Evolutionary conservation across 2,888 invertebrate species (phyloP), one percentile per base, ranked within the genome.

Genomic region (Lampropteryx suffumata): DNA sequence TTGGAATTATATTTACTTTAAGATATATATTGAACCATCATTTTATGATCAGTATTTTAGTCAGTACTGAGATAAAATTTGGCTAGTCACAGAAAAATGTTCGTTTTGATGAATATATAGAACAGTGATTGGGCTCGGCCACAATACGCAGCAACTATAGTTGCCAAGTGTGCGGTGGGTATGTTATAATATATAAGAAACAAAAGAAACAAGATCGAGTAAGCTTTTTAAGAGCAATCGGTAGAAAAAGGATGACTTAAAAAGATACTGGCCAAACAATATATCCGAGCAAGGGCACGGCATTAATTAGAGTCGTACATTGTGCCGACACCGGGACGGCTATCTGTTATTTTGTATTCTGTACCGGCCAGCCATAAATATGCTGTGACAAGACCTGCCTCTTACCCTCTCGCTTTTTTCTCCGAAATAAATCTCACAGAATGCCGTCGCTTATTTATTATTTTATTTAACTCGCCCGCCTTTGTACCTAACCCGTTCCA

Each of bases 341-440:
- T 53, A 40, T 48, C 34, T 21, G 10, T 36, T 48, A 53, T 48
- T 53, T 48, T 53, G 44, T 30, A 79, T 76, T n/a, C n/a, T n/a
- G n/a, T 77, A 75, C 73, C 78, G 78, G 70, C 66, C 66, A 72
- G 77, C 83, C 72, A 85, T 87, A 87, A 88, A 86, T 80, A 79
- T 71, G 75, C 80, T 71, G 73, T 72, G 82, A 88, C 86, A 84
- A 74, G 82, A 73, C 81, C 81, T 72, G 74, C 79, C 84, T 85
- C 79, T 85, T 82, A 79, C 78, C 71, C 71, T 73, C 50, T 45
- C 53, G 53, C 44, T 53, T 51, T 53, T 86, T 89, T 83, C 85
- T 79, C 78, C 75, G 79, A 85, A 86, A 90, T 89, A 90, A 89
- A 89, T 90, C 90, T 88, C 81, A 81, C 77, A 74, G 79, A 83